Evolutionary conservation across 2,888 invertebrate genomes (phyloP), one percentile per base, ranked within the genome.

Genomic region (Leucophora obtusa): DNA sequence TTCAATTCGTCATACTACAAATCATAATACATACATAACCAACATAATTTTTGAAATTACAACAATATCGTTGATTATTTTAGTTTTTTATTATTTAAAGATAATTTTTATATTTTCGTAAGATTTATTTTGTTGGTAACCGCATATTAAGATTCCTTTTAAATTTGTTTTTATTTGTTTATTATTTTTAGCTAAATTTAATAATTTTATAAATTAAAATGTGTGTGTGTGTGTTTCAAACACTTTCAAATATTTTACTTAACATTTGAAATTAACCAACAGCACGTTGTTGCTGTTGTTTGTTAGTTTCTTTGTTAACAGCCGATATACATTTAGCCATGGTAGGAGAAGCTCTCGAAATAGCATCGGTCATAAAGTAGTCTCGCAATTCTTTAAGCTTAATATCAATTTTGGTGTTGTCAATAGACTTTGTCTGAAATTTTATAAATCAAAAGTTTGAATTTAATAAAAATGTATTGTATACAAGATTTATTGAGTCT

Each of bases 291-390:
- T 71, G 68, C 5, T 73, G 53, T 47, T 76, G 71, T 54, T 84
- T 84, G 1, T 75, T 80, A 83, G 86, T 87, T 70, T 90, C 87
- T 89, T 96, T 96, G 84, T 93, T 92, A 2, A 95, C 96, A 14
- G 98, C 98, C 87, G 96, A 95, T 83, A 98, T 95, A 91, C 98
- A 99, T 91, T 98, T 98, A 63, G 99, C 98, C 99, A 99, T 99
- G 63, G 98, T 99, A 82, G 96, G 95, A 5, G 99, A 99, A 35
- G 99, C 97, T 88, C 99, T 93, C 83, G 97, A 97, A 87, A 99
- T 97, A 7, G 96, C 92, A 91, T 99, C 98, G 11, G 99, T 99
- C 98, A 99, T 98, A 89, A 94, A 96, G 91, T 94, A 96, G 87
- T 96, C 96, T 90, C 96, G 95, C 79, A 99, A 91, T 75, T 93